These are phyloP conservation scores for Orius insidiosus DNA, from an alignment of 1,140 invertebrate genomes.

Conservation along the genomic window DNA sequence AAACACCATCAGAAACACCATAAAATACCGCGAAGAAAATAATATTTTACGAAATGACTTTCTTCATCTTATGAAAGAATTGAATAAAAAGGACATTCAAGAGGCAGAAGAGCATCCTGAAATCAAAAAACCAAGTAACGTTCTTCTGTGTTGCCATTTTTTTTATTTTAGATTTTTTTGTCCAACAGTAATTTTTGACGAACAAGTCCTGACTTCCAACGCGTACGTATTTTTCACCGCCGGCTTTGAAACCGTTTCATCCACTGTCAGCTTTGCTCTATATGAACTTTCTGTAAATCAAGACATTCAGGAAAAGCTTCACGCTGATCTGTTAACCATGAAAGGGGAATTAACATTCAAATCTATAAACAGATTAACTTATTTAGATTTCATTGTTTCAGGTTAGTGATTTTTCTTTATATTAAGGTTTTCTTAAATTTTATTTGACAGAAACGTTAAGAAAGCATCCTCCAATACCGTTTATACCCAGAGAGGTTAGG, in stretches of 20 bases:
- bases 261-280: slow-evolving; percentile 35
- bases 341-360: slow-evolving; percentile 27
- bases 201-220: slow-evolving; percentile 27
- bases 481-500: slow-evolving; percentile 29
- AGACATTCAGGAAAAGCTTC: slow-evolving; percentile 38
- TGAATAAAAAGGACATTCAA: slow-evolving; percentile 21
- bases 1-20: slow-evolving; percentile 25
- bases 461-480: slow-evolving; percentile 10
- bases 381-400: slow-evolving; percentile 17
- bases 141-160: too few species aligned
- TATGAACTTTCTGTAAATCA: slow-evolving; percentile 42
- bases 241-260: slow-evolving; percentile 51
- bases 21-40: slow-evolving; percentile 28
- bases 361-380: slow-evolving; percentile 26
- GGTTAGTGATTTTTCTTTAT: too few species aligned
- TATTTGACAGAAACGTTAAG: slow-evolving; percentile 12
- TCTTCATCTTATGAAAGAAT: slow-evolving; percentile 29
- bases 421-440: neutral
- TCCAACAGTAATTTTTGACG: slow-evolving; percentile 2
- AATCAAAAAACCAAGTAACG: neutral
- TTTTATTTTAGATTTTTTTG: too few species aligned
- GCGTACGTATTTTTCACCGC: slow-evolving; percentile 41
- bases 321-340: slow-evolving; percentile 37
- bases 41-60: slow-evolving; percentile 30
- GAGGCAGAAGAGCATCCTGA: neutral